Base-by-base conservation (phyloP, 2,797 vertebrate genomes). In the Poeciliopsis infans region DNA sequence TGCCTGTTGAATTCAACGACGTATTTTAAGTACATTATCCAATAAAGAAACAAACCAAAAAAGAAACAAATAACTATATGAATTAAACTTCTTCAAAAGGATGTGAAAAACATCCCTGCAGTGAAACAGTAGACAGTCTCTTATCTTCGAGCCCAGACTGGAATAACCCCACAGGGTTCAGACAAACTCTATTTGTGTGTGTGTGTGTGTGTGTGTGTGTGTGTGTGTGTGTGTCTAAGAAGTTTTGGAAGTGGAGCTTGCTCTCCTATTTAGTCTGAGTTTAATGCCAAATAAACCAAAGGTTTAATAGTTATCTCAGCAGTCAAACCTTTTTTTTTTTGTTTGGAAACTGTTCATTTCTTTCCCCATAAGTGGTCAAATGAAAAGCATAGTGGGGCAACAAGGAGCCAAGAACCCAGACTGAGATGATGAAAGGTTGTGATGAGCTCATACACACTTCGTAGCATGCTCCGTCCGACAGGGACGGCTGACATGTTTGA, bases 401-500 rank as follows among this genome's bases (percentile, higher is more conserved):
- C 83, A 70, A 76, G 72, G 55, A 71, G 39, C 71, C 76, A 33
- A 73, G 61, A 71, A 80, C 33, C 20, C 61, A 76, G 77, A 80
- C 28, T 51, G 68, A 77, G 72, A 71, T n/a, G 70, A 88, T 79
- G 79, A 87, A 84, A 86, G 75, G 33, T 51, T 61, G 76, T 1
- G 69, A 76, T 66, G 76, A 64, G 77, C 81, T 89, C 80, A 84
- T 43, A 28, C 78, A 81, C 76, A 76, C 53, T 85, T 83, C 36
- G 84, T 74, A 33, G 49, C 80, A 78, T 41, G 74, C 33, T 75
- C 11, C 36, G 23, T 13, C 36, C 25, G 39, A 68, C 64, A 68
- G 36, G 36, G 64, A 41, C 82, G 81, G 81, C 43, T 79, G 79
- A 89, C 31, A 6, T 76, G 75, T 89, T 83, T 87, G 80, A 91